Evolutionary conservation across 2,797 vertebrate genomes (phyloP).

Genomic region (Mus spretus): DNA sequence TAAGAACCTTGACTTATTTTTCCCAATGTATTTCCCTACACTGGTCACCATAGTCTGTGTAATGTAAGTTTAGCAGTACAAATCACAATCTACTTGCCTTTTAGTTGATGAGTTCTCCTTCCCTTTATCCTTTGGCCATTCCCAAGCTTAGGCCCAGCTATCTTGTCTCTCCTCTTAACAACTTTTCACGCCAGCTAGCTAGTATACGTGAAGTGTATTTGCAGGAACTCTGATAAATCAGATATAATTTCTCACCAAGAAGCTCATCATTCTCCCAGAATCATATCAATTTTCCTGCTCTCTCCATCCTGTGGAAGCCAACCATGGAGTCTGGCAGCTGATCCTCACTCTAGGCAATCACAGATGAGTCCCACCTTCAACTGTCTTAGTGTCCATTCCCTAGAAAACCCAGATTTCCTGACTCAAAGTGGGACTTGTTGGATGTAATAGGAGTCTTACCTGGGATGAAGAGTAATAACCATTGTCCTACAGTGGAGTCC

Average conservation of each 20-base stretch:
- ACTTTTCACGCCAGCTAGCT: background rate
- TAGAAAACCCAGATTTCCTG: background rate
- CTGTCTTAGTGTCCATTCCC: background rate
- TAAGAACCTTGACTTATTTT: background rate
- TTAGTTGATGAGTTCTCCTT: background rate
- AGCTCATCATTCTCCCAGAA: background rate
- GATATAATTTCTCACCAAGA: background rate
- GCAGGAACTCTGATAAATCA: background rate
- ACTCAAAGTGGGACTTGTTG: background rate
- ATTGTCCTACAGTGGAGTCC: background rate
- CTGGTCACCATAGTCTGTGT: background rate
- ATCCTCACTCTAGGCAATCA: background rate
- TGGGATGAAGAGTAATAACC: background rate
- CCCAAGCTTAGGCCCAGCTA: background rate
- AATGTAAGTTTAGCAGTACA: background rate
- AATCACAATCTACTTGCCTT: background rate
- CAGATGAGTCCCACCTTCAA: background rate
- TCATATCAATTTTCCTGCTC: rapidly evolving
- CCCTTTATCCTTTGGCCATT: background rate
- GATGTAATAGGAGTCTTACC: too few species aligned
- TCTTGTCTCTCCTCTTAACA: background rate
- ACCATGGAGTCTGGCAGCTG: too few species aligned
- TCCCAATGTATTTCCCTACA: too few species aligned
- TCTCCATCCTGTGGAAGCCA: background rate
- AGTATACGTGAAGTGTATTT: background rate